A percentile compares a stretch with the other conserved stretches of the same genome.
These are phyloP conservation scores for Albula goreensis DNA, from an alignment of 2,113 vertebrate species.

Conservation along the genomic window DNA sequence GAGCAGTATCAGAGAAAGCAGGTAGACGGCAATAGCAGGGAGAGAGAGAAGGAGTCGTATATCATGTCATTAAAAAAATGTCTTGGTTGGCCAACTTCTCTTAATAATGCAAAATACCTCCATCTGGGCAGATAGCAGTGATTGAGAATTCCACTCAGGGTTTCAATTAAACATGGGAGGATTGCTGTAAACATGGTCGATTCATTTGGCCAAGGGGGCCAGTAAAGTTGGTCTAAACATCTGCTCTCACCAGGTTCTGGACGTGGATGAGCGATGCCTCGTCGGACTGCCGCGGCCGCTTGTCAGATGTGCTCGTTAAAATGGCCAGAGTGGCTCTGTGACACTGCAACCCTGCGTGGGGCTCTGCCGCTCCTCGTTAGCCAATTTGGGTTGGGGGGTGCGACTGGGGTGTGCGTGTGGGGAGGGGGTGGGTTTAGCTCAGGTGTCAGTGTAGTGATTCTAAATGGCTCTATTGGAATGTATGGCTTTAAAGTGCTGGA, in stretches of 20 bases:
- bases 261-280: neutral
- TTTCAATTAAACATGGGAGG: neutral
- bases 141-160: slow-evolving; percentile 2
- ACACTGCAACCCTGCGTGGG: neutral
- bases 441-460: neutral
- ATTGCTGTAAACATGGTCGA: neutral
- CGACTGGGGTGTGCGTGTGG: no score
- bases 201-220: slow-evolving; percentile 1
- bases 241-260: neutral
- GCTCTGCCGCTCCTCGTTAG: neutral
- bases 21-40: neutral
- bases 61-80: slow-evolving; percentile 6
- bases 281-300: neutral
- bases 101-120: slow-evolving; percentile 9
- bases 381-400: no score
- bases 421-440: neutral
- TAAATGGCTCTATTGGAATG: neutral
- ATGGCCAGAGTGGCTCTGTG: neutral
- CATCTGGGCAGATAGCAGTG: slow-evolving; percentile 3
- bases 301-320: neutral
- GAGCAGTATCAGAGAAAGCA: neutral
- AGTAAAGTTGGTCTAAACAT: slow-evolving; percentile 1
- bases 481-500: neutral
- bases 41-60: neutral
- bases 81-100: slow-evolving; percentile 5